Evolutionary conservation across 2,797 vertebrate species (phyloP).

Genomic region (Erpetoichthys calabaricus): DNA sequence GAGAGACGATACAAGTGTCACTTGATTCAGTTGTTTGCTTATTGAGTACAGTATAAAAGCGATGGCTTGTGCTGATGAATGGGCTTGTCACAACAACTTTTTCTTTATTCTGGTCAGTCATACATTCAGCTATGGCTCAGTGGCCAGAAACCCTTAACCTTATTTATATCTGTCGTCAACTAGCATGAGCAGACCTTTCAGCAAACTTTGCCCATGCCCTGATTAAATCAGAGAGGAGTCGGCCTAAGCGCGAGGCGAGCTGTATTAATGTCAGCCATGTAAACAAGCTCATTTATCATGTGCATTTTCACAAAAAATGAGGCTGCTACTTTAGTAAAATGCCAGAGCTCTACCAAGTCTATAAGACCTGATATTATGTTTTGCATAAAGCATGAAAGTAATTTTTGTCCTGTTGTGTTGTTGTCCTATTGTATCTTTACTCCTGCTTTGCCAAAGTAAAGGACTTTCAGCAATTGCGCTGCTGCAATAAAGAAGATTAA

Average conservation of each 20-base stretch:
- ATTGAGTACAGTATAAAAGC: slow-evolving; percentile 1
- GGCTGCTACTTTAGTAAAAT: background rate
- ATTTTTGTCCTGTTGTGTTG: too few species aligned
- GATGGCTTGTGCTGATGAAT: slow-evolving; percentile 12
- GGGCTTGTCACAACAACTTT: slow-evolving; percentile 11
- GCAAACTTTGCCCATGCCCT: background rate
- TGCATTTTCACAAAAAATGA: background rate
- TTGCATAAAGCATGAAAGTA: too few species aligned
- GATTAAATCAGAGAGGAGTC: slow-evolving; percentile 10
- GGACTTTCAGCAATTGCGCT: too few species aligned
- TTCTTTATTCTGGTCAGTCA: slow-evolving; percentile 14
- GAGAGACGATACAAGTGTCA: slow-evolving; percentile 4
- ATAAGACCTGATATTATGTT: too few species aligned
- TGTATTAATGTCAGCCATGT: slow-evolving; percentile 12
- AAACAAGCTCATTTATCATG: slow-evolving; percentile 7
- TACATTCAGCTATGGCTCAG: slow-evolving; percentile 13
- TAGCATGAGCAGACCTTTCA: slow-evolving; percentile 3
- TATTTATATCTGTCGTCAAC: slow-evolving; percentile 15
- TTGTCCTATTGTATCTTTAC: too few species aligned
- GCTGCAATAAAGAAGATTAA: too few species aligned
- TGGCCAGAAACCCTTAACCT: slow-evolving; percentile 11
- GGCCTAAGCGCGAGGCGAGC: slow-evolving; percentile 4
- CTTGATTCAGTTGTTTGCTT: slow-evolving; percentile 1
- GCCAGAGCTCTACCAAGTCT: background rate
- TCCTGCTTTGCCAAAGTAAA: too few species aligned